Evolutionary conservation across 2,888 invertebrate species (phyloP).

Genomic region (Eupelmus urozonus): DNA sequence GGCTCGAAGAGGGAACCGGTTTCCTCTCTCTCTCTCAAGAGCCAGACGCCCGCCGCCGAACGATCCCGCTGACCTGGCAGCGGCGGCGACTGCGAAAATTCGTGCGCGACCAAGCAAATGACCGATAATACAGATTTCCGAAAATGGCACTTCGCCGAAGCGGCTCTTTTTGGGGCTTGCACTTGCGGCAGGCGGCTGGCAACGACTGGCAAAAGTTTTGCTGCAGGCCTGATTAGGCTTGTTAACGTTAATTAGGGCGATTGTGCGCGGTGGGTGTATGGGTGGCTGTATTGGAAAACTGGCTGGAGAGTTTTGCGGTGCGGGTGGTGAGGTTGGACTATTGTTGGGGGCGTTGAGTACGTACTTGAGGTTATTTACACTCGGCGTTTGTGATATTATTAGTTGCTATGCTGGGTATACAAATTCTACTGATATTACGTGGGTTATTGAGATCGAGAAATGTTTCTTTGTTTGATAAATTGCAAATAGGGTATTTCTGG

Average conservation of each 20-base stretch:
- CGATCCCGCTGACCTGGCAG: slow-evolving; percentile 26
- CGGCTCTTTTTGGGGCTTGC: too few relatives aligned
- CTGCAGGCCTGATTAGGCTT: slow-evolving; percentile 23
- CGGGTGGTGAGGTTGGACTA: too few relatives aligned
- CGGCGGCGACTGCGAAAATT: neutral
- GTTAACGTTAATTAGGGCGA: slow-evolving; percentile 35
- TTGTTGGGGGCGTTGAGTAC: neutral
- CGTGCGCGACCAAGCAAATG: slow-evolving; percentile 15
- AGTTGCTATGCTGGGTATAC: neutral
- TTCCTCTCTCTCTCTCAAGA: slow-evolving; percentile 12
- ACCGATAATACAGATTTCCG: slow-evolving; percentile 32
- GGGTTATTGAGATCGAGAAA: too few relatives aligned
- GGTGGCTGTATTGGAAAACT: too few relatives aligned
- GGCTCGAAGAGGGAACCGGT: slow-evolving; percentile 2
- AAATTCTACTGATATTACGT: too few relatives aligned
- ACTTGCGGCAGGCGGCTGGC: too few relatives aligned
- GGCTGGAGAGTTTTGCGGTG: too few relatives aligned
- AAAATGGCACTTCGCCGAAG: too few relatives aligned
- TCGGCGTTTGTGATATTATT: neutral
- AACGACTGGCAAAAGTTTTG: neutral
- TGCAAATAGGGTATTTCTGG: too few relatives aligned
- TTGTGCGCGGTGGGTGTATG: neutral
- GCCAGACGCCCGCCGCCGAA: neutral
- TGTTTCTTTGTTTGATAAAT: too few relatives aligned
- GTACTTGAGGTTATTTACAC: too few relatives aligned